Percentiles rank a stretch among this genome's conserved stretches.
Evolutionary conservation across 2,797 vertebrate genomes (phyloP).

Genomic region (Phylloscopus collybita): DNA sequence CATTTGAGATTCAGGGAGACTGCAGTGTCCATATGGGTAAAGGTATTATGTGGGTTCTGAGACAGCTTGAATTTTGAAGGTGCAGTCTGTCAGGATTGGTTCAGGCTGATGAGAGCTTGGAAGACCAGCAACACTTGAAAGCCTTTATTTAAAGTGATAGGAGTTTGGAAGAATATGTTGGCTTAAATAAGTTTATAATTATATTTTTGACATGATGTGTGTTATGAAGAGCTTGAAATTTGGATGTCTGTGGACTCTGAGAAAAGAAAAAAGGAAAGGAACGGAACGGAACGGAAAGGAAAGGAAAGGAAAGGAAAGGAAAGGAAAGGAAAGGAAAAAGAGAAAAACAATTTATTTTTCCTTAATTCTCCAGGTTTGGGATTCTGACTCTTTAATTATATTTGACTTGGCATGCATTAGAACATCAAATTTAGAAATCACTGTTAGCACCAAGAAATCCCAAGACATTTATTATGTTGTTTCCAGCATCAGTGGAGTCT

Average conservation of each 20-base stretch:
- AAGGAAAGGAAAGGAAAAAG: too few species aligned
- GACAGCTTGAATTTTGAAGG: neutral
- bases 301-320: too few species aligned
- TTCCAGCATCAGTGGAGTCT: neutral
- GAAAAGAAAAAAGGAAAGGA: too few species aligned
- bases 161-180: neutral
- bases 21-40: rapidly evolving
- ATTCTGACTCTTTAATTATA: neutral
- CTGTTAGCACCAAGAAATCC: neutral
- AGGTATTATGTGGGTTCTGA: neutral
- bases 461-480: neutral
- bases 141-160: neutral
- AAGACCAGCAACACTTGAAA: neutral
- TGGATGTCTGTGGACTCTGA: neutral
- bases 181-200: neutral
- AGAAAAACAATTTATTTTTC: rapidly evolving
- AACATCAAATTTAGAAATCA: neutral
- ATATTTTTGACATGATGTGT: neutral
- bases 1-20: neutral
- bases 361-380: neutral
- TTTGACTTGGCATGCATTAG: neutral
- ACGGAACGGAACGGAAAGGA: too few species aligned
- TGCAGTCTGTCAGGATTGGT: neutral
- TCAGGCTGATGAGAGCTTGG: neutral
- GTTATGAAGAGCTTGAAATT: neutral